phyloP scores from a whole-genome alignment of 2,888 invertebrate species.

The Geotrupes spiniger region DNA sequence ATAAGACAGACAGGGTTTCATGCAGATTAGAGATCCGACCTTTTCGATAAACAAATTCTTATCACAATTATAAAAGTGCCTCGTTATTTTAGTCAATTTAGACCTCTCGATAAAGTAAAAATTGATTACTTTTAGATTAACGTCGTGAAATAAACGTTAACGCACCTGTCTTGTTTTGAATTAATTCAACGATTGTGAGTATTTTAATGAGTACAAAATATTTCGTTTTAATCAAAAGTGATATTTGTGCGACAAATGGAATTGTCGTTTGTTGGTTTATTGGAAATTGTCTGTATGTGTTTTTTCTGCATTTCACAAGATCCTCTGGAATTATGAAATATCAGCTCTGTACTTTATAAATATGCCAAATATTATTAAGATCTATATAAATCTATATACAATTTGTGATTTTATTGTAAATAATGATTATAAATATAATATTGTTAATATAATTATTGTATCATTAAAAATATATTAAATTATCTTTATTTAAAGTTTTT shows the following conservation, averaged over 20 bases:
- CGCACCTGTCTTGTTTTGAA: no score
- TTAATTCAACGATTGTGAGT: no score
- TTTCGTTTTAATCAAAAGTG: no score
- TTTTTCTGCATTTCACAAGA: slow-evolving; percentile 8
- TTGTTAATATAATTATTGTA: slow-evolving; percentile 20
- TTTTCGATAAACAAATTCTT: slow-evolving; percentile 16
- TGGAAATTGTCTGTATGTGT: slow-evolving; percentile 3
- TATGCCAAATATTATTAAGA: slow-evolving; percentile 21
- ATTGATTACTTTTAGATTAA: slow-evolving; percentile 2
- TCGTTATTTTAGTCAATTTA: slow-evolving; percentile 19
- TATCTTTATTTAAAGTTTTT: no score
- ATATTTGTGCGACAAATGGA: no score
- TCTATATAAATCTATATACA: slow-evolving; percentile 12
- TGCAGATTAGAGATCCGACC: slow-evolving; percentile 22
- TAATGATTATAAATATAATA: slow-evolving; percentile 23
- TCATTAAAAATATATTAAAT: slow-evolving; percentile 1
- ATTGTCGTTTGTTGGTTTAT: not conserved
- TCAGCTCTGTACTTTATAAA: slow-evolving; percentile 14
- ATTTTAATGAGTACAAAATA: no score
- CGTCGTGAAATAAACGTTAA: not conserved
- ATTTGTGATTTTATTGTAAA: slow-evolving; percentile 24
- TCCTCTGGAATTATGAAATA: slow-evolving; percentile 7
- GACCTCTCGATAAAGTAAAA: not conserved
- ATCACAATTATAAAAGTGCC: slow-evolving; percentile 24
- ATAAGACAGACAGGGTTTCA: slow-evolving; percentile 27